A percentile compares a stretch with the other conserved stretches of the same genome.
Evolutionary conservation across 2,888 invertebrate species (phyloP).

Genomic region (Parnassius mnemosyne): DNA sequence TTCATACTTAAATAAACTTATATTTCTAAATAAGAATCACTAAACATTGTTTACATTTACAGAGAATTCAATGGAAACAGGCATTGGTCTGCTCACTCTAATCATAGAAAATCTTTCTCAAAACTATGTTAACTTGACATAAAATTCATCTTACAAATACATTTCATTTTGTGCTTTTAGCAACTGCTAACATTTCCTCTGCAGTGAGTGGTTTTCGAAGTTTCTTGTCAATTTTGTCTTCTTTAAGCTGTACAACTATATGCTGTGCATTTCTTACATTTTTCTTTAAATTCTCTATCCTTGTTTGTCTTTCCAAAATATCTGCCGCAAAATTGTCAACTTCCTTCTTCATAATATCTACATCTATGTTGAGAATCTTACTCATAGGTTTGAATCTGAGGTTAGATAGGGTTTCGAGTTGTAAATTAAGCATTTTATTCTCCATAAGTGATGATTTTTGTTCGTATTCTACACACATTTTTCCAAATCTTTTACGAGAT

Average conservation of each 20-base stretch:
- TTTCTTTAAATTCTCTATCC: conserved; percentile 42
- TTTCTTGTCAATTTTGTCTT: conserved; percentile 47
- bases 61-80: no score
- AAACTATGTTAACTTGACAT: not conserved
- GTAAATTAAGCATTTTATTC: conserved; percentile 58
- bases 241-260: conserved; percentile 53
- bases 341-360: conserved; percentile 45
- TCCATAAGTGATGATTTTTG: conserved; percentile 56
- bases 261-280: conserved; percentile 51
- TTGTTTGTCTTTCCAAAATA: conserved; percentile 42
- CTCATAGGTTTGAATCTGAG: conserved; percentile 55
- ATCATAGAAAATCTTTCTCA: no score
- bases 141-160: not conserved
- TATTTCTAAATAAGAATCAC: no score
- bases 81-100: no score
- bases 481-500: conserved; percentile 67
- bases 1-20: no score
- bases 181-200: conserved; percentile 49
- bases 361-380: conserved; percentile 37
- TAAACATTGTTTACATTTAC: no score
- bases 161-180: conserved; percentile 38
- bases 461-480: conserved; percentile 60
- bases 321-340: conserved; percentile 51
- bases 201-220: conserved; percentile 51
- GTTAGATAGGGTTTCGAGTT: conserved; percentile 54